Conservation (phyloP, 2,113 vertebrate genomes). For the Suricata suricatta region DNA sequence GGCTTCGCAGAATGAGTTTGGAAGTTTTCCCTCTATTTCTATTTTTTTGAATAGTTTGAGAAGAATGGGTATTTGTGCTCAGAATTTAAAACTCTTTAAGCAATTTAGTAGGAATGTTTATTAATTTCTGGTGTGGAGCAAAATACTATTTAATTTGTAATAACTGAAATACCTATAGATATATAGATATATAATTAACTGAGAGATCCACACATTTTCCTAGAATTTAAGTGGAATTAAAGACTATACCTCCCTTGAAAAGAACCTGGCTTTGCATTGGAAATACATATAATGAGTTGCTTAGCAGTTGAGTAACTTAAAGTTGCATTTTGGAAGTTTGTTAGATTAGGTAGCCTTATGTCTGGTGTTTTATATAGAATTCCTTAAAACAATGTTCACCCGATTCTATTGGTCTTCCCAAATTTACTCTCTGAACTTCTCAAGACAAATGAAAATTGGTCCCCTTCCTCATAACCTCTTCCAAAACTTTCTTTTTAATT, state of each 20-base stretch:
- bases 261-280: background rate
- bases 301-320: slow-evolving; percentile 14
- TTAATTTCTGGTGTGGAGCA: background rate
- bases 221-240: background rate
- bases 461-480: background rate
- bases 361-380: slow-evolving; percentile 5
- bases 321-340: slow-evolving; percentile 33
- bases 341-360: background rate
- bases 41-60: no score
- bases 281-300: background rate
- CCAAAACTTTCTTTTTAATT: background rate
- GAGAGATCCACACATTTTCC: background rate
- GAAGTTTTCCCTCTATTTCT: no score
- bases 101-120: background rate
- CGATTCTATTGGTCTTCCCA: background rate
- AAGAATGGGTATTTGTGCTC: no score
- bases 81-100: background rate
- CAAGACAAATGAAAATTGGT: background rate
- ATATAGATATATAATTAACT: background rate
- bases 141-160: slow-evolving; percentile 7
- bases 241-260: background rate
- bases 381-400: background rate
- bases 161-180: background rate
- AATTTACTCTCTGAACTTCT: background rate
- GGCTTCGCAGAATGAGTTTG: no score